Base-by-base conservation (phyloP, 2,888 invertebrate species). In the Artemia sinica region DNA sequence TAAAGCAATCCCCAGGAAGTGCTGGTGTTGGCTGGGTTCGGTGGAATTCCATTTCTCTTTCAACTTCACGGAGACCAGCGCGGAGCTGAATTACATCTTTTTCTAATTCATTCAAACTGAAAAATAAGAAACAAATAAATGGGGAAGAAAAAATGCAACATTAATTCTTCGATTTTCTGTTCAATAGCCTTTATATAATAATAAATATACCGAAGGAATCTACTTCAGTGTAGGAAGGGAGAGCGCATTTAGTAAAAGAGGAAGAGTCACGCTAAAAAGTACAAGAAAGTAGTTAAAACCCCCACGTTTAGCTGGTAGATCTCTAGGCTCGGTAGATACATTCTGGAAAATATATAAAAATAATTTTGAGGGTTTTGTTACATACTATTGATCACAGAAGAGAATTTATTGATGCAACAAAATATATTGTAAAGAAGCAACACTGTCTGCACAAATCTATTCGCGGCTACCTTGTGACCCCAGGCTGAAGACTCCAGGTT, bases 1-100 rank as follows among this genome's bases (percentile, higher is more conserved):
- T 83, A 80, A 93, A 95, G 77, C 89, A 86, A 78, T 94, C 93
- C 11, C 84, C 84, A 50, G 74, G 72, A 12, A 74, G 72, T 6
- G 49, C 49, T 18, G 68, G 70, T 49, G 75, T 73, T 67, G 83
- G 81, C 71, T 89, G 86, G 67, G 84, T 85, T 66, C 89, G 84
- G 78, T 93, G 92, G 79, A 89, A 94, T 76, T 92, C 91, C 74
- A 95, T 84, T 80, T 95, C 94, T 73, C 88, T 84, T 69, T 88
- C 86, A 12, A 90, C 89, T 76, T 93, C 91, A 67, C 89, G 86
- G 68, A 95, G 80, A 0, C 94, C 95, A 2, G 84, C 85, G 71
- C 91, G 84, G 41, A 95, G 79, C 72, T 87, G 86, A 28, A 84
- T 84, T 78, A 95, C 90, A 77, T 96, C 95, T 75, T 88, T 88